These are phyloP conservation scores for Andrena fulva DNA, from an alignment of 2,888 invertebrate species.

Conservation along the genomic window DNA sequence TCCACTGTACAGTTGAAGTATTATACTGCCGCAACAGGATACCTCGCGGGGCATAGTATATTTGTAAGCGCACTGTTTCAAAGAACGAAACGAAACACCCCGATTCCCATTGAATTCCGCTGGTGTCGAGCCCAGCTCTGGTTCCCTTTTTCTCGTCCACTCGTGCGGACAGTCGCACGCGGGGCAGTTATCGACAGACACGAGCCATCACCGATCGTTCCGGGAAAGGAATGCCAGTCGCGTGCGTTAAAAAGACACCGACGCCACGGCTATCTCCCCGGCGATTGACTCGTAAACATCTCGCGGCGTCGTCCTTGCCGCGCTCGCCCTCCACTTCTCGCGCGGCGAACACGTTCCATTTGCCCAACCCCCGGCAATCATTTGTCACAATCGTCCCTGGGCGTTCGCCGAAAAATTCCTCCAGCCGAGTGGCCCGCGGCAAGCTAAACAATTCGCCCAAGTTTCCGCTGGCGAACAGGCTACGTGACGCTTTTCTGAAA, in stretches of 20 bases:
- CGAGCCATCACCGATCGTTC: constrained; percentile 21
- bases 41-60: too few species aligned
- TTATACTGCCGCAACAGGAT: too few species aligned
- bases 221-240: constrained; percentile 32
- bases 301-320: neutral
- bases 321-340: neutral
- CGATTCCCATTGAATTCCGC: constrained; percentile 11
- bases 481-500: constrained; percentile 48
- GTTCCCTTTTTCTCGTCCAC: constrained; percentile 26
- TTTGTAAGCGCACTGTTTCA: neutral
- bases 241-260: constrained; percentile 28
- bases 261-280: neutral
- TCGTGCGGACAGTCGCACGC: constrained; percentile 45
- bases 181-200: constrained; percentile 40
- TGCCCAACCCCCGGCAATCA: neutral
- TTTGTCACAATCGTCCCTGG: constrained; percentile 5
- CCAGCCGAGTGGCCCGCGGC: neutral
- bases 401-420: constrained; percentile 10
- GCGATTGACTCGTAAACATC: constrained; percentile 44
- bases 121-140: neutral
- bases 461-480: neutral
- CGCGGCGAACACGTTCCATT: constrained; percentile 11
- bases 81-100: constrained; percentile 15
- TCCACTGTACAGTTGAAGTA: too few species aligned
- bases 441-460: constrained; percentile 1